Percentiles rank a stretch among this genome's conserved stretches.
phyloP scores from a whole-genome alignment of 1,140 invertebrate genomes.

The Centruroides sculpturatus region DNA sequence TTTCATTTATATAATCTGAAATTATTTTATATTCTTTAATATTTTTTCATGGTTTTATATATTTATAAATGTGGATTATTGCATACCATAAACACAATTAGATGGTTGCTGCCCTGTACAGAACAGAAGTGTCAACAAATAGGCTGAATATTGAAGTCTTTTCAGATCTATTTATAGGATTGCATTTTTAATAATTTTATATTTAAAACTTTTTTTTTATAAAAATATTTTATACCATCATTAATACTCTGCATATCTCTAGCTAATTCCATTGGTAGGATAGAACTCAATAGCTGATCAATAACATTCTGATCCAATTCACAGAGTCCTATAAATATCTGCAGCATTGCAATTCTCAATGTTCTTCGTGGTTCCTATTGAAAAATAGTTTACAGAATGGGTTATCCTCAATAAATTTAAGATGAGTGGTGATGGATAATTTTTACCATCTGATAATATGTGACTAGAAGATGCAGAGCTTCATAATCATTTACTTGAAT shows the following conservation, averaged over 20 bases:
- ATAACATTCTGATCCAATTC: slow-evolving; percentile 60
- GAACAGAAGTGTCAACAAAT: slow-evolving; percentile 67
- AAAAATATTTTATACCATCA: slow-evolving; percentile 32
- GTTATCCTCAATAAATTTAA: too few species aligned
- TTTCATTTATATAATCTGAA: slow-evolving; percentile 8
- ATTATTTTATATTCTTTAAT: not conserved
- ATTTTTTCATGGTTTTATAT: not conserved
- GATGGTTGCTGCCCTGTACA: slow-evolving; percentile 56
- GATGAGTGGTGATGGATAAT: not conserved
- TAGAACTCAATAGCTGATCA: slow-evolving; percentile 63
- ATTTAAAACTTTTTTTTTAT: too few species aligned
- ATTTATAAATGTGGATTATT: not conserved
- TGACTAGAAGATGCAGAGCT: slow-evolving; percentile 22
- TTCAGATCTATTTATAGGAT: slow-evolving; percentile 3
- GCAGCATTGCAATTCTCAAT: slow-evolving; percentile 57
- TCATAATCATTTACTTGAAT: slow-evolving; percentile 28
- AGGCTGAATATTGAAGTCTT: slow-evolving; percentile 43
- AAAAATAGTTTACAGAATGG: too few species aligned
- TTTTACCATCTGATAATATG: slow-evolving; percentile 21
- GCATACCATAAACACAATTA: slow-evolving; percentile 24
- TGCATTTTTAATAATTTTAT: too few species aligned
- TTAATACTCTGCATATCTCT: slow-evolving; percentile 46
- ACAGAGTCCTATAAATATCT: slow-evolving; percentile 75
- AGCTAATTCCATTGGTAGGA: slow-evolving; percentile 73
- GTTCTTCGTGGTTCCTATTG: slow-evolving; percentile 59